Evolutionary conservation across 1,140 invertebrate genomes (phyloP), one percentile per base, ranked within the genome.

Genomic region (Anoplophora glabripennis): DNA sequence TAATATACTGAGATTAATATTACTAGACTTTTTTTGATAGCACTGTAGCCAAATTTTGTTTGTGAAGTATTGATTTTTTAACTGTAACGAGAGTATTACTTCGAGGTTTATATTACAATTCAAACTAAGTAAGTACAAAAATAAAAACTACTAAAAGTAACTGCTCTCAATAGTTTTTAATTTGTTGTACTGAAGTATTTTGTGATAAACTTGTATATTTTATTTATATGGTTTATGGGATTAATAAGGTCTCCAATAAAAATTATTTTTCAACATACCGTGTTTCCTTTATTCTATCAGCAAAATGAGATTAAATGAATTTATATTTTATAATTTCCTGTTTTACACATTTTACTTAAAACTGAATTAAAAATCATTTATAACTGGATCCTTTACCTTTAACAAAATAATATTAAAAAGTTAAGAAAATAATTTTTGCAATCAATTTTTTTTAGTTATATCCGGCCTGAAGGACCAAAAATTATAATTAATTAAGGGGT

Each of bases 161-260:
- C 11, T 40, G 11, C 11, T 40, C 55, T 59, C 57, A 53, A 58
- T 58, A 58, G 46, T 57, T 57, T 62, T 62, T 40, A 62, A 28
- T 67, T 72, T 70, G 56, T 55, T 70, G 71, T 72, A 74, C 72
- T 72, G 71, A 74, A 69, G 61, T 72, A 68, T 70, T 72, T 74
- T 74, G 72, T 74, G 72, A 74, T 74, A 74, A 71, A 66, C 57
- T 57, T 68, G 64, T 68, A 71, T 61, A 72, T 71, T 70, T 70
- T 67, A 67, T 70, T 70, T 72, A 63, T 63, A 66, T 65, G 68
- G 72, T 72, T 73, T 68, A 65, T 64, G 72, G 72, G 72, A 74
- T 74, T 71, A 65, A 66, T 64, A 67, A 28, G 21, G 21, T 74
- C 70, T 74, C 72, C 70, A 74, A 70, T 74, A 71, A 73, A 73